These are phyloP conservation scores for Todus mexicanus DNA, from an alignment of 2,797 vertebrate species.

Conservation along the genomic window DNA sequence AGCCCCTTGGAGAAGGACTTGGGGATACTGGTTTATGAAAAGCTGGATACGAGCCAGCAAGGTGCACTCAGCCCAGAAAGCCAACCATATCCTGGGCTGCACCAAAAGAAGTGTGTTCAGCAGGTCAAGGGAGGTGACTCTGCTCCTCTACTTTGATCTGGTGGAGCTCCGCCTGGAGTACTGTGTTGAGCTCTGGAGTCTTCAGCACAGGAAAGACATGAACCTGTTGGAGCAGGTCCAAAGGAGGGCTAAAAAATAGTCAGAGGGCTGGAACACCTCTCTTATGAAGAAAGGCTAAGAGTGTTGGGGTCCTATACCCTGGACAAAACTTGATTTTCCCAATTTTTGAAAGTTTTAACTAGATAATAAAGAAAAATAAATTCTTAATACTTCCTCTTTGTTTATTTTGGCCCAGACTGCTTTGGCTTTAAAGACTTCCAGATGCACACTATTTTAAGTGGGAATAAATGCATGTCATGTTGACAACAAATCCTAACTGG, in stretches of 20 bases:
- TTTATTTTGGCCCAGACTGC: neutral
- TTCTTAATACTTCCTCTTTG: neutral
- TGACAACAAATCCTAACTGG: neutral
- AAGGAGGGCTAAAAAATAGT: neutral
- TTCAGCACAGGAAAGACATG: neutral
- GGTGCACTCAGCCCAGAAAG: neutral
- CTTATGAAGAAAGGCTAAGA: neutral
- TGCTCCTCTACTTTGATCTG: neutral
- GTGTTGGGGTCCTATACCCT: neutral
- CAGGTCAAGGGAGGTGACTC: rapidly evolving
- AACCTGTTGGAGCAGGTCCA: rapidly evolving
- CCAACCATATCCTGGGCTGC: neutral
- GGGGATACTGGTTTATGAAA: neutral
- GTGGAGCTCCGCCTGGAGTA: neutral
- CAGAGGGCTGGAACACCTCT: neutral
- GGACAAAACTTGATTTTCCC: neutral
- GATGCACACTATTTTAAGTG: neutral
- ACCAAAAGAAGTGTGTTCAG: rapidly evolving
- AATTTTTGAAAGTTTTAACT: neutral
- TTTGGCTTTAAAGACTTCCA: neutral
- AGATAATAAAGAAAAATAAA: neutral
- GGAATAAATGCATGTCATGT: neutral
- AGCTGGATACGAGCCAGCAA: neutral
- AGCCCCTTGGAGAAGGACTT: neutral
- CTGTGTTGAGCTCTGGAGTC: neutral